Evolutionary conservation across 1,140 invertebrate genomes (phyloP), one percentile per base, ranked within the genome.

Genomic region (Drosophila ercepeae): DNA sequence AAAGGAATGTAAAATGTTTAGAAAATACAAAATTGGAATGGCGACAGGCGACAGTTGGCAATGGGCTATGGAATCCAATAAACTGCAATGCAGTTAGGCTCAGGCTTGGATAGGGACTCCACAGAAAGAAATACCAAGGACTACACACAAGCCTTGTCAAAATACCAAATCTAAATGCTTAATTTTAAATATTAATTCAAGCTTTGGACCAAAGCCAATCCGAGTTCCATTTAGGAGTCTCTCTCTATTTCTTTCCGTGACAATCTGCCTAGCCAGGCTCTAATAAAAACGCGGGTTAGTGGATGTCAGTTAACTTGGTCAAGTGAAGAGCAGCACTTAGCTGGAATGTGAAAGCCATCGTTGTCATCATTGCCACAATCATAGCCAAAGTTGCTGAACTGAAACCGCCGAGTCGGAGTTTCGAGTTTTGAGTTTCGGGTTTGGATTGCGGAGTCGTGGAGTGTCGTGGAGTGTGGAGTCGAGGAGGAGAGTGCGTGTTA

Each of bases 311-410:
- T 71, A 86, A 82, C 81, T 86, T 86, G 81, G 81, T 82, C 82
- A 86, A 86, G 74, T 75, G 64, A 76, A 64, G 71, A 69, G 58
- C 46, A 14, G 4, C 41, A 42, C 25, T 25, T 16, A 11, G 29
- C 51, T 53, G 73, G 77, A 86, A 86, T 86, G 81, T 86, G 81
- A 86, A 86, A 86, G 81, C 81, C 73, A 81, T 73, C 75, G 44
- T 60, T 60, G 41, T 54, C 60, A 51, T 67, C 70, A 83, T 59
- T 60, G 48, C 67, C 58, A 52, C 67, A 49, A 63, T 65, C 70
- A 74, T 74, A 46, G 45, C 42, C 53, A 69, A 45, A 59, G 61
- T 68, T 25, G 71, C 49, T 19, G 70, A 32, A 9, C 39, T 16
- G 14, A 7, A 9, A 9, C 39, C 14, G 11, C 13, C 4, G 32